These are phyloP conservation scores for Leptinotarsa juncta DNA, from an alignment of 2,888 invertebrate species.

Conservation along the genomic window DNA sequence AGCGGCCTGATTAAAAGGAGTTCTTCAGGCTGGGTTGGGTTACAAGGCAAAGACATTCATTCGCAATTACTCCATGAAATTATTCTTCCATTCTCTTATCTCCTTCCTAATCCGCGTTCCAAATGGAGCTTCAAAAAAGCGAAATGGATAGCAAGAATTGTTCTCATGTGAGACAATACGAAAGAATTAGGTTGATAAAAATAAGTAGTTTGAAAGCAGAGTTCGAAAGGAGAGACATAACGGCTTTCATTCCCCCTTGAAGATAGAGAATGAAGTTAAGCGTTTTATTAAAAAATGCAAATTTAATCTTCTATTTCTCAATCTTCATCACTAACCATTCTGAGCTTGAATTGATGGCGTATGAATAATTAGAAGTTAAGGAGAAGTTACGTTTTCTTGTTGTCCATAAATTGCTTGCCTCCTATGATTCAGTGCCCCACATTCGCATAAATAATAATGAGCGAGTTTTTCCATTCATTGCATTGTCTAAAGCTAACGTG, in stretches of 20 bases:
- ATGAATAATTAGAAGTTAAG: too few species aligned
- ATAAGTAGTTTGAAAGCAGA: neutral
- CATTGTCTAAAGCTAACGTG: too few species aligned
- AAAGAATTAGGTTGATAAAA: slow-evolving; percentile 5
- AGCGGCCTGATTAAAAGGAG: slow-evolving; percentile 37
- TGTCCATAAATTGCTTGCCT: too few species aligned
- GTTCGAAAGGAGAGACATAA: neutral
- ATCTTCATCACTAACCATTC: too few species aligned
- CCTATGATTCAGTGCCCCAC: too few species aligned
- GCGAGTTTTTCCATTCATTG: too few species aligned
- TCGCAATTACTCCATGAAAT: slow-evolving; percentile 30
- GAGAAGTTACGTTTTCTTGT: too few species aligned
- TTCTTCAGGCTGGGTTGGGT: slow-evolving; percentile 30
- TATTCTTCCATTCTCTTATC: slow-evolving; percentile 18
- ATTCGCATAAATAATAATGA: too few species aligned
- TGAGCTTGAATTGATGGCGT: too few species aligned
- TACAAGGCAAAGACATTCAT: slow-evolving; percentile 38
- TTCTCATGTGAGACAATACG: neutral
- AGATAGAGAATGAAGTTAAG: neutral
- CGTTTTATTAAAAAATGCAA: neutral
- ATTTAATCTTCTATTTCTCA: too few species aligned
- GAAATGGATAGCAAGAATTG: neutral
- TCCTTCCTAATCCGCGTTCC: slow-evolving; percentile 1
- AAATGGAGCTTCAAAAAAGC: slow-evolving; percentile 6
- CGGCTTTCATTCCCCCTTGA: neutral